Percentiles rank a stretch among this genome's conserved stretches.
Conservation (phyloP, 2,888 invertebrate genomes). For the Pheosia tremula region DNA sequence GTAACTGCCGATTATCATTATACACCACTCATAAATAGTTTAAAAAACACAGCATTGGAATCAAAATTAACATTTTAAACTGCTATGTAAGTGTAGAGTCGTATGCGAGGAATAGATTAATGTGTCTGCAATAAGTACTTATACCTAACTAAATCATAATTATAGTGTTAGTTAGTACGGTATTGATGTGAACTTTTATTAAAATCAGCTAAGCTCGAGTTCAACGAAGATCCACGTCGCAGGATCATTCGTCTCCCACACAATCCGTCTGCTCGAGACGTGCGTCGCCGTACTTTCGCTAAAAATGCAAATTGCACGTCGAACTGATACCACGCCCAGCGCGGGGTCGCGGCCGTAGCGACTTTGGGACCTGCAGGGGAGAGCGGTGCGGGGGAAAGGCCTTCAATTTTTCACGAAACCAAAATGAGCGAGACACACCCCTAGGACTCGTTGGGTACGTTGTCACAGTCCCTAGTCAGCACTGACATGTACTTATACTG, state of each 20-base stretch:
- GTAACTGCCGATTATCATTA: too few relatives aligned
- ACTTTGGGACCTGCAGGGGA: constrained; percentile 59
- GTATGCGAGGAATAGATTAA: too few relatives aligned
- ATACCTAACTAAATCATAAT: too few relatives aligned
- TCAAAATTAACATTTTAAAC: too few relatives aligned
- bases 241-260: constrained; percentile 73
- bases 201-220: constrained; percentile 42
- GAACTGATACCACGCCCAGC: constrained; percentile 75
- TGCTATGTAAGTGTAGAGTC: too few relatives aligned
- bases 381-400: constrained; percentile 41
- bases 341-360: constrained; percentile 50
- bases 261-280: constrained; percentile 76
- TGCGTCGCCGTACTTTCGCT: constrained; percentile 77
- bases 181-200: constrained; percentile 13
- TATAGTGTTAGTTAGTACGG: too few relatives aligned
- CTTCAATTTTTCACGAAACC: constrained; percentile 78
- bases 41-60: too few relatives aligned
- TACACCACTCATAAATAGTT: too few relatives aligned
- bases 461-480: constrained; percentile 41
- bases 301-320: constrained; percentile 80
- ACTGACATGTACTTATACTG: too few relatives aligned
- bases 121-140: too few relatives aligned
- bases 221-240: constrained; percentile 53
- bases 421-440: constrained; percentile 78
- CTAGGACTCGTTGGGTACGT: constrained; percentile 54